Evolutionary conservation across 2,888 invertebrate species (phyloP).

Genomic region (Linnaemya tessellans): DNA sequence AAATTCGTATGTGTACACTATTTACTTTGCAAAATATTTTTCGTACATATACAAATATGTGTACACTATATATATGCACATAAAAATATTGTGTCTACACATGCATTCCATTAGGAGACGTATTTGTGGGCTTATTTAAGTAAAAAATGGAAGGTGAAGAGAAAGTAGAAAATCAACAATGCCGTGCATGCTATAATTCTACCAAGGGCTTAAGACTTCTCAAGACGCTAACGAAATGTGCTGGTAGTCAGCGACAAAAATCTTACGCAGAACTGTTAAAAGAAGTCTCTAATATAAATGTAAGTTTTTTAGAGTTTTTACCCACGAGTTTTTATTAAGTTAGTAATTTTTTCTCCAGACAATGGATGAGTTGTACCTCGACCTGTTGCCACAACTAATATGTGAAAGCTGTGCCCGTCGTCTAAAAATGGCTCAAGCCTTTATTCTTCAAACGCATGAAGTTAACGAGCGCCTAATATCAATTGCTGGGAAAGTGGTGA

Average conservation of each 20-base stretch:
- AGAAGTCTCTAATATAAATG: conserved; percentile 60
- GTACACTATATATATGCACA: too few relatives aligned
- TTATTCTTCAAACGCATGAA: conserved; percentile 50
- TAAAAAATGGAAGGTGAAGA: conserved; percentile 25
- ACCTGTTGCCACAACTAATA: conserved; percentile 54
- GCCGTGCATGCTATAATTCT: conserved; percentile 64
- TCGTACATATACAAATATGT: neutral
- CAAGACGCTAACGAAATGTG: conserved; percentile 44
- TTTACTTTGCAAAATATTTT: neutral
- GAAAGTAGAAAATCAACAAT: conserved; percentile 49
- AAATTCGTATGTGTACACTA: neutral
- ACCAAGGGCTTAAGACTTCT: conserved; percentile 48
- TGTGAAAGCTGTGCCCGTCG: conserved; percentile 54
- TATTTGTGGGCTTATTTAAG: neutral
- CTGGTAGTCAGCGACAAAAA: conserved; percentile 35
- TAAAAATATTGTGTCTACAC: too few relatives aligned
- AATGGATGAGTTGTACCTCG: conserved; percentile 29
- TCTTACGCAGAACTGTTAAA: conserved; percentile 61
- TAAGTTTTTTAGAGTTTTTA: conserved; percentile 19
- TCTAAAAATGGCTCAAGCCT: conserved; percentile 57
- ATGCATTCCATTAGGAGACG: too few relatives aligned
- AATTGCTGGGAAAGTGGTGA: conserved; percentile 10
- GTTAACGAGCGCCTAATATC: conserved; percentile 28
- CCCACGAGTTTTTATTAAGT: neutral
- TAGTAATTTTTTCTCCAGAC: conserved; percentile 10